A percentile compares a stretch with the other conserved stretches of the same genome.
Conservation (phyloP, 1,140 invertebrate species). For the Formica exsecta region DNA sequence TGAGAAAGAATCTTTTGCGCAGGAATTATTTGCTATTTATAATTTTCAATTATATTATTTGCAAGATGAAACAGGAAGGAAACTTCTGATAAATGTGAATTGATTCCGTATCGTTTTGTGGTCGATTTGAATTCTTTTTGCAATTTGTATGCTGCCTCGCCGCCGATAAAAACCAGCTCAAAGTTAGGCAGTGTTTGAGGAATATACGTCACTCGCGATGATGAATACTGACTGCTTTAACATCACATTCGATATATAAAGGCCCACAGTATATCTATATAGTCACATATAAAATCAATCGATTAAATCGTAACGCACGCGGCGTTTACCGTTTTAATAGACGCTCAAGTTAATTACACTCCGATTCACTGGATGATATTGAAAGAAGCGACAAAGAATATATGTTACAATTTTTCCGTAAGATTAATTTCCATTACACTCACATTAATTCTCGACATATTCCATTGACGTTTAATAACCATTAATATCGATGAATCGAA, state of each 20-base stretch:
- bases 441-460: constrained; percentile 16
- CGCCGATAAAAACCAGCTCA: constrained; percentile 27
- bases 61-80: background rate
- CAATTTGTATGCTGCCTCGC: constrained; percentile 7
- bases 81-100: constrained; percentile 10
- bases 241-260: constrained; percentile 36
- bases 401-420: constrained; percentile 17
- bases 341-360: background rate
- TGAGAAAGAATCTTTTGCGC: background rate
- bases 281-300: constrained; percentile 59
- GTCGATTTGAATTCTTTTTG: constrained; percentile 16
- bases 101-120: background rate
- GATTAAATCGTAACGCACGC: constrained; percentile 17
- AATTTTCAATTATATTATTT: background rate
- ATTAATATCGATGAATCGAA: constrained; percentile 23
- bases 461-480: constrained; percentile 21
- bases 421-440: constrained; percentile 2
- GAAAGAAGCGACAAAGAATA: constrained; percentile 32
- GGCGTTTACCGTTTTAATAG: constrained; percentile 11
- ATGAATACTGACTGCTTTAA: constrained; percentile 42
- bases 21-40: background rate
- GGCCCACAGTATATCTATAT: constrained; percentile 17
- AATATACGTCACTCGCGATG: constrained; percentile 8
- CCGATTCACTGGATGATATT: constrained; percentile 27
- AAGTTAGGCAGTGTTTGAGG: constrained; percentile 60